Evolutionary conservation across 2,797 vertebrate genomes (phyloP), one percentile per base, ranked within the genome.

Genomic region (Gorsachius magnificus): DNA sequence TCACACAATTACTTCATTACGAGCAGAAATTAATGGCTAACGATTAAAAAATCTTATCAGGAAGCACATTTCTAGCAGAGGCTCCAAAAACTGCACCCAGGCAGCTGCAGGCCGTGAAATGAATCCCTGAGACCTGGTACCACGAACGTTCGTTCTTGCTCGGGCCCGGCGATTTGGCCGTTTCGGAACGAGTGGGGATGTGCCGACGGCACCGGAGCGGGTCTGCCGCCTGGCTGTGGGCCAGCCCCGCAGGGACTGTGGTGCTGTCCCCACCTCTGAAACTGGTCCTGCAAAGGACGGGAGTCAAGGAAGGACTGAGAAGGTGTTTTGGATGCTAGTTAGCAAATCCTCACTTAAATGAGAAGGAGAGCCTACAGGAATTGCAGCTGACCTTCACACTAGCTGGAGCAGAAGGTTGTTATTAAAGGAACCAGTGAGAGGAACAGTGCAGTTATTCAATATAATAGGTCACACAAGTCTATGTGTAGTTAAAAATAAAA

Each of bases 321-420:
- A 95, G 45, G 72, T 78, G 66, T 95, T 96, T 89, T 53, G 92
- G 91, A 95, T 88, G 93, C 92, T 95, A 96, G 96, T 96, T 97
- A 97, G 96, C 93, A 97, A 96, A 96, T 83, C 83, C 90, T 93
- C 75, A 79, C 87, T 93, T 95, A 96, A 97, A 95, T 90, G 89
- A 95, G 87, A 89, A 12, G 1, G 74, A 94, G 82, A 87, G 93
- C 91, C 81, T 93, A 83, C 70, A 97, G 95, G 91, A 97, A 97
- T 95, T 95, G 87, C 76, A 84, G 82, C 91, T 97, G 96, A 97
- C 96, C 95, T 97, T 97, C 97, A 97, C 94, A 93, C 77, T 96
- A 90, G 94, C 95, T 90, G 94, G 93, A 97, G 93, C 95, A 97
- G 96, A 96, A 97, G 89, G 95, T 95, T 97, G 94, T 96, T 97